phyloP scores from a whole-genome alignment of 2,113 vertebrate genomes.

The Raja brachyura region DNA sequence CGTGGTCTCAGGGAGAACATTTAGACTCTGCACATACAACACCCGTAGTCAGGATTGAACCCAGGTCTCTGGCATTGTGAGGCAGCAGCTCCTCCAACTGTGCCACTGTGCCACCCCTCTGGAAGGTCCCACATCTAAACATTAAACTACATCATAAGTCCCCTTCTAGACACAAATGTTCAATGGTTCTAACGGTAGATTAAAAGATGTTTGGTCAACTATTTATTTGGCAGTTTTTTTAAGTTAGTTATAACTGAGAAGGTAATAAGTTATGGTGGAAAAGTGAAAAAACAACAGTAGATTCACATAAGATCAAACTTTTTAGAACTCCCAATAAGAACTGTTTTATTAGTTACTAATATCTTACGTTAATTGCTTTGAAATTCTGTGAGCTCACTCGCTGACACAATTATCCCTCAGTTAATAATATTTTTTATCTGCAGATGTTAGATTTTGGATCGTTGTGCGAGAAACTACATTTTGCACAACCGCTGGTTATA shows the following conservation, averaged over 20 bases:
- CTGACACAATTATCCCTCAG: background rate
- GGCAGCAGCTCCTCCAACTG: too few relatives aligned
- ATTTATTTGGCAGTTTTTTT: background rate
- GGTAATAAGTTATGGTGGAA: too few relatives aligned
- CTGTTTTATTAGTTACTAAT: slow-evolving; percentile 1
- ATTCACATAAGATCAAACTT: background rate
- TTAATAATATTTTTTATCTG: background rate
- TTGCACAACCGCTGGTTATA: background rate
- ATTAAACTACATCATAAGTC: background rate
- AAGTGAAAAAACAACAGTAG: background rate
- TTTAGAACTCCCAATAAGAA: background rate
- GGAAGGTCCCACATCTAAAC: too few relatives aligned
- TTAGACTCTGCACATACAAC: too few relatives aligned
- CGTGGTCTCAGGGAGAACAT: too few relatives aligned
- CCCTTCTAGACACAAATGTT: background rate
- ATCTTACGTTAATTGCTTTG: background rate
- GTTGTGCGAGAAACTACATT: background rate
- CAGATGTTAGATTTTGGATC: background rate
- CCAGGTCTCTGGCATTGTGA: too few relatives aligned
- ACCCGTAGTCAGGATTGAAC: too few relatives aligned
- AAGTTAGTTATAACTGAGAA: background rate
- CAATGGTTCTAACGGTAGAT: background rate
- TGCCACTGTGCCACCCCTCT: too few relatives aligned
- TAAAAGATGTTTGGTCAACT: background rate
- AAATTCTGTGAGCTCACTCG: background rate